These are phyloP conservation scores for Podabrus alpinus DNA, from an alignment of 2,888 invertebrate species.

Conservation along the genomic window DNA sequence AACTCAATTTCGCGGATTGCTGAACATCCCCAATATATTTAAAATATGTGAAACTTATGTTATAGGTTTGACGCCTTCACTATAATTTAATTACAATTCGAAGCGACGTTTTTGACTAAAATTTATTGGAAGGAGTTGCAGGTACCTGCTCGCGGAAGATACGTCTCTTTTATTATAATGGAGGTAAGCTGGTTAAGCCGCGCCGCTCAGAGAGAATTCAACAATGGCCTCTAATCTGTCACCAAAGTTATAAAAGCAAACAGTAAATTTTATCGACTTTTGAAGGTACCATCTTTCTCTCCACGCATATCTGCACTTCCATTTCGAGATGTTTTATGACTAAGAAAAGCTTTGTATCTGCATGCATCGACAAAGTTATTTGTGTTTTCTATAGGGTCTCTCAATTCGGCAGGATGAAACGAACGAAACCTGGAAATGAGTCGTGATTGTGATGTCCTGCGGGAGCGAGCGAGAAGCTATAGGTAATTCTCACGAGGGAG, in stretches of 20 bases:
- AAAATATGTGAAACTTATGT: conserved; percentile 28
- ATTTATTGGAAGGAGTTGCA: conserved; percentile 8
- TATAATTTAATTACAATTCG: conserved; percentile 27
- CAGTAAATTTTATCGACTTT: conserved; percentile 29
- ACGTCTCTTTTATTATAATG: conserved; percentile 25
- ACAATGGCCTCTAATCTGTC: conserved; percentile 29
- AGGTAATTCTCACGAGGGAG: conserved; percentile 43
- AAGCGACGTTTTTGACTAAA: conserved; percentile 5
- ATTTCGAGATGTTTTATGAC: conserved; percentile 22
- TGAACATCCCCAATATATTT: conserved; percentile 35
- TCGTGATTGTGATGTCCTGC: conserved; percentile 44
- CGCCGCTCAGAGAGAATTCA: conserved; percentile 16
- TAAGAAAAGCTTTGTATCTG: not conserved
- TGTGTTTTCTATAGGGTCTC: conserved; percentile 33
- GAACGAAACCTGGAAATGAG: conserved; percentile 47
- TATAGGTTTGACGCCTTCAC: not conserved
- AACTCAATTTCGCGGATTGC: conserved; percentile 40
- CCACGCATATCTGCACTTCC: conserved; percentile 10
- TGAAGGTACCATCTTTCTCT: not conserved
- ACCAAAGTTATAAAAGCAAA: conserved; percentile 25
- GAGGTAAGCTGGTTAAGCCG: conserved; percentile 24
- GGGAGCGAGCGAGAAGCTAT: conserved; percentile 37
- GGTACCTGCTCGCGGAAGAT: conserved; percentile 23
- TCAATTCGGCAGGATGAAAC: conserved; percentile 40
- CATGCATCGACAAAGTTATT: conserved; percentile 14